Conservation (phyloP, 1,140 invertebrate genomes). For the Colletes gigas region DNA sequence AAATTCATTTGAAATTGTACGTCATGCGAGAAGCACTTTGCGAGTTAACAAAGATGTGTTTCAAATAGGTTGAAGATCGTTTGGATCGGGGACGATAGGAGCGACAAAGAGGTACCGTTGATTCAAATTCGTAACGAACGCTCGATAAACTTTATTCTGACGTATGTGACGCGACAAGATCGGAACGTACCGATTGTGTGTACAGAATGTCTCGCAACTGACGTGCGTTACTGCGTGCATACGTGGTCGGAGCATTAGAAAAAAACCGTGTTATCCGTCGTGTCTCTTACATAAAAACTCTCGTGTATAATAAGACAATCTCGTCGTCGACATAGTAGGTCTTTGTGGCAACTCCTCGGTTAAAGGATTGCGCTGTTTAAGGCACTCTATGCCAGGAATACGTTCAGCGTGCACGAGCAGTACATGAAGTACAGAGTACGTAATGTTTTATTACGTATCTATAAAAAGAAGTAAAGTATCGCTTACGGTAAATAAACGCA, state of each 20-base stretch:
- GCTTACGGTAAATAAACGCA: conserved; percentile 36
- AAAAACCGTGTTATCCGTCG: conserved; percentile 27
- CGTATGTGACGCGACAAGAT: conserved; percentile 56
- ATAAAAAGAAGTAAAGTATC: conserved; percentile 24
- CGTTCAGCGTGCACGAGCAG: conserved; percentile 52
- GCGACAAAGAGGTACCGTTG: background rate
- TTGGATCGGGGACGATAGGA: background rate
- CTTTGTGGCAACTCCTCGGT: conserved; percentile 27
- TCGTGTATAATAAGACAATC: conserved; percentile 31
- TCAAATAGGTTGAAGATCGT: background rate
- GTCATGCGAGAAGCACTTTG: background rate
- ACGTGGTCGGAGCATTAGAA: conserved; percentile 38
- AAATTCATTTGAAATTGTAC: conserved; percentile 1
- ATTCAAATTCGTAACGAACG: conserved; percentile 61
- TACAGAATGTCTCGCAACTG: conserved; percentile 28
- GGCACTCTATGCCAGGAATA: conserved; percentile 69
- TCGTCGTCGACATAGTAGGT: conserved; percentile 52
- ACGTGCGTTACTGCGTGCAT: conserved; percentile 2
- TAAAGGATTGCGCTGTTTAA: conserved; percentile 48
- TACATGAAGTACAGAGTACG: conserved; percentile 42
- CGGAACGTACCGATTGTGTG: conserved; percentile 16
- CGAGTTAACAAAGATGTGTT: background rate
- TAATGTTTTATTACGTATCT: conserved; percentile 13
- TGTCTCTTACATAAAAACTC: conserved; percentile 45
- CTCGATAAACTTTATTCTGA: conserved; percentile 70